Conservation (phyloP, 2,888 invertebrate species). For the Heliconius hortense region DNA sequence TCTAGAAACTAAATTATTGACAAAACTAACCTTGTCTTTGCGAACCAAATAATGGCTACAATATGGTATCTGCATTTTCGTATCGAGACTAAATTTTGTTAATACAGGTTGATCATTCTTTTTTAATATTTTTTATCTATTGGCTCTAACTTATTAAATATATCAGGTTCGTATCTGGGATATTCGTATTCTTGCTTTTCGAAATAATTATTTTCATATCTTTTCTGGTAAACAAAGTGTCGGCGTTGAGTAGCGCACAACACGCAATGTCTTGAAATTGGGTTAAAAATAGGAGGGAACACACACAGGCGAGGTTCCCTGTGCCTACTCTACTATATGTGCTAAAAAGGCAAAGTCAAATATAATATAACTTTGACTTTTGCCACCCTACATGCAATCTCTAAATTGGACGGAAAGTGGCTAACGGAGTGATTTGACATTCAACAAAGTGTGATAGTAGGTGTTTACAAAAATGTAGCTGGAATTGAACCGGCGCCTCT, state of each 20-base stretch:
- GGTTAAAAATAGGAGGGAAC: background rate
- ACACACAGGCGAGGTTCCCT: too few species aligned
- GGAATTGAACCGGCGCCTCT: background rate
- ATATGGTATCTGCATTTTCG: conserved; percentile 42
- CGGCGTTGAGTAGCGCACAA: background rate
- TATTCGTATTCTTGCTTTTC: too few species aligned
- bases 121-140: background rate
- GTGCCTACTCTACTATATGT: background rate
- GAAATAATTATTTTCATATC: too few species aligned
- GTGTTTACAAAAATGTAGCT: background rate
- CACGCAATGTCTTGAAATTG: background rate
- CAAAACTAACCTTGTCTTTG: conserved; percentile 35
- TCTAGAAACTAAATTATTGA: background rate
- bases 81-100: conserved; percentile 39
- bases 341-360: background rate
- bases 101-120: conserved; percentile 42
- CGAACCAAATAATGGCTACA: conserved; percentile 33
- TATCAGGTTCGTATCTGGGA: too few species aligned
- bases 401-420: too few species aligned
- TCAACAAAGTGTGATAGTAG: too few species aligned
- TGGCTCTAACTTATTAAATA: too few species aligned
- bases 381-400: too few species aligned
- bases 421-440: too few species aligned
- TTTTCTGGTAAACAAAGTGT: background rate
- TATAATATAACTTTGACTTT: background rate